phyloP scores from a whole-genome alignment of 2,113 vertebrate species.

The Felis chaus region DNA sequence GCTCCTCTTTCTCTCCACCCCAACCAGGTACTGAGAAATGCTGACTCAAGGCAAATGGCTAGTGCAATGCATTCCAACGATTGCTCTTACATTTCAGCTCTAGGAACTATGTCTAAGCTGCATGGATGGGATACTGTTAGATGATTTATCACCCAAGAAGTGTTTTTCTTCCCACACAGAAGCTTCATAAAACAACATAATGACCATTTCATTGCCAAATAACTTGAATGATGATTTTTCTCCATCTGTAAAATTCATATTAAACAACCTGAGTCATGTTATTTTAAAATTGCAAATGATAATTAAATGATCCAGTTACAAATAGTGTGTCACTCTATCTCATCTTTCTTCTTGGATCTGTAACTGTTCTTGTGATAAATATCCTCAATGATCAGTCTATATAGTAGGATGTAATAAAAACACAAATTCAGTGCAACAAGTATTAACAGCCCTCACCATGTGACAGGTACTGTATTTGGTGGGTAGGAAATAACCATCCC shows the following conservation, averaged over 20 bases:
- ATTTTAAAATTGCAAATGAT: constrained; percentile 59
- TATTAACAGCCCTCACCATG: neutral
- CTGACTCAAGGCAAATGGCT: neutral
- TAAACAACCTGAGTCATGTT: constrained; percentile 1
- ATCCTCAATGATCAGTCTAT: neutral
- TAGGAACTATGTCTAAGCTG: neutral
- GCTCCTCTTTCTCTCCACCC: neutral
- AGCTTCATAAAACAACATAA: constrained; percentile 58
- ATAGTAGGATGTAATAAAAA: neutral
- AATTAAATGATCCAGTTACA: constrained; percentile 44
- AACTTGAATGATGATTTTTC: constrained; percentile 48
- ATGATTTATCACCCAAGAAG: constrained; percentile 32
- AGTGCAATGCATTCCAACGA: neutral
- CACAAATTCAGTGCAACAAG: neutral
- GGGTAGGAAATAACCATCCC: neutral
- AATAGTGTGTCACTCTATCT: neutral
- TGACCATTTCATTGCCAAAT: constrained; percentile 52
- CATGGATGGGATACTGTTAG: neutral
- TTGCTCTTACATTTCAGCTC: neutral
- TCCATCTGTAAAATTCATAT: constrained; percentile 32
- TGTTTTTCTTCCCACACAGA: constrained; percentile 11
- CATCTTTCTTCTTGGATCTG: constrained; percentile 10
- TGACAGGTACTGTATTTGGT: neutral
- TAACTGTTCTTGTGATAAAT: constrained; percentile 13
- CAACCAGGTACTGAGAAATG: neutral